Evolutionary conservation across 1,140 invertebrate species (phyloP).

Genomic region (Trialeurodes vaporariorum): DNA sequence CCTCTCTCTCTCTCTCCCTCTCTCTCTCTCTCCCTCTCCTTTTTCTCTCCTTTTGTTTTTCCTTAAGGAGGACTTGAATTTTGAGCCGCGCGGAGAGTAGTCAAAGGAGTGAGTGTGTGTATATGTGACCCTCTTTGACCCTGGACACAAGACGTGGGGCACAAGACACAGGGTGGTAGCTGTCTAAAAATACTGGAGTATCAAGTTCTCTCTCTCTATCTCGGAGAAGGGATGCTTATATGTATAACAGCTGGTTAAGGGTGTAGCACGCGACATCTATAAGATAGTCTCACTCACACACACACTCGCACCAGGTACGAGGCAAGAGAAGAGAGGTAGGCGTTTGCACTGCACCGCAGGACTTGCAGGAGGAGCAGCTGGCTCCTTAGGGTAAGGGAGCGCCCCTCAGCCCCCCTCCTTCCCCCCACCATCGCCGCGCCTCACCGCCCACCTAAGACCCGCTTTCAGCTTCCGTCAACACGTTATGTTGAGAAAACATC

Average conservation of each 20-base stretch:
- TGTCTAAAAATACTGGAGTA: background rate
- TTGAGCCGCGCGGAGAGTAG: background rate
- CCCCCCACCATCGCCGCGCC: too few relatives aligned
- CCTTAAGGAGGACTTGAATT: background rate
- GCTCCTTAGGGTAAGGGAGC: background rate
- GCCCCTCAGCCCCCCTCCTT: too few relatives aligned
- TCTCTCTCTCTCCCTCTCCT: too few relatives aligned
- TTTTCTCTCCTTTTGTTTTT: too few relatives aligned
- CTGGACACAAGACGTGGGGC: background rate
- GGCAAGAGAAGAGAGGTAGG: too few relatives aligned
- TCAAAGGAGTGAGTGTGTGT: background rate
- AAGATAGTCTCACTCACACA: too few relatives aligned
- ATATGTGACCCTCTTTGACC: background rate
- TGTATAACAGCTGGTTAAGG: background rate
- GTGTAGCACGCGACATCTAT: too few relatives aligned
- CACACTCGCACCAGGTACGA: too few relatives aligned
- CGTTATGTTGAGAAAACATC: background rate
- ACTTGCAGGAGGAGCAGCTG: background rate
- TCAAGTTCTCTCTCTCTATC: background rate
- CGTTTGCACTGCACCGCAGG: too few relatives aligned
- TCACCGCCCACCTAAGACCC: too few relatives aligned
- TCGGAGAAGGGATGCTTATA: background rate
- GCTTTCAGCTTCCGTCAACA: background rate
- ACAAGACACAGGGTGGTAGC: too few relatives aligned
- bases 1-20: too few relatives aligned